Percentiles rank a stretch among this genome's conserved stretches.
Conservation (phyloP, 2,797 vertebrate genomes). For the Sebastes taczanowskii region DNA sequence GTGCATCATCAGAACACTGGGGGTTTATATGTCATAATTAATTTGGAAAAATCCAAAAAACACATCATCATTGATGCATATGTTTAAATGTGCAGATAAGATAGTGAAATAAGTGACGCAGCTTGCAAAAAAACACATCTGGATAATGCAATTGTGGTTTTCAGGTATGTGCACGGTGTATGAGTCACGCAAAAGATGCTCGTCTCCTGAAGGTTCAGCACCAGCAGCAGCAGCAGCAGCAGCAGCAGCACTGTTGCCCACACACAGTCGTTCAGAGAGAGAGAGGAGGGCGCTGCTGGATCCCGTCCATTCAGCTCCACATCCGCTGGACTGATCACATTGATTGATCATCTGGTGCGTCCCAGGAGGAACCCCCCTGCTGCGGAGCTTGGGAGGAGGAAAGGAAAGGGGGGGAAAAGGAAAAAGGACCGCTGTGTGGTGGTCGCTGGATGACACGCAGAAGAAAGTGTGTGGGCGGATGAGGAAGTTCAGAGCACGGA, state of each 20-base stretch:
- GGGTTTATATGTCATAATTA: background rate
- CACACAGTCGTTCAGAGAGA: constrained; percentile 32
- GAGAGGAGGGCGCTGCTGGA: constrained; percentile 50
- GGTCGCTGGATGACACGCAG: constrained; percentile 60
- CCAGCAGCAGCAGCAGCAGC: background rate
- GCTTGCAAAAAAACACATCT: background rate
- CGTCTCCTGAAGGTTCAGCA: constrained; percentile 29
- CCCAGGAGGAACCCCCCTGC: constrained; percentile 40
- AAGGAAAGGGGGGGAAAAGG: background rate
- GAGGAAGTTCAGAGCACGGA: constrained; percentile 72
- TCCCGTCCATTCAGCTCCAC: constrained; percentile 20
- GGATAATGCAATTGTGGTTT: background rate
- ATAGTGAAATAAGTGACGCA: constrained; percentile 12
- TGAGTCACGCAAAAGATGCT: constrained; percentile 58
- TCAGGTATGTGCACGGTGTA: constrained; percentile 31
- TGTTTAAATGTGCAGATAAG: background rate
- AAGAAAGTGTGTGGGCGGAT: constrained; percentile 71
- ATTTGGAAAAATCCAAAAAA: no score
- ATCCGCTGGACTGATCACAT: constrained; percentile 43
- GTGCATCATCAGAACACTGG: background rate
- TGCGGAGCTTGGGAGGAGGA: background rate
- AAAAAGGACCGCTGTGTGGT: constrained; percentile 21
- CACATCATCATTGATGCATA: background rate
- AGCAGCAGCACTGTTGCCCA: constrained; percentile 38
- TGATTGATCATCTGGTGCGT: constrained; percentile 64